phyloP scores from a whole-genome alignment of 1,140 invertebrate genomes.

The Pogonomyrmex californicus region DNA sequence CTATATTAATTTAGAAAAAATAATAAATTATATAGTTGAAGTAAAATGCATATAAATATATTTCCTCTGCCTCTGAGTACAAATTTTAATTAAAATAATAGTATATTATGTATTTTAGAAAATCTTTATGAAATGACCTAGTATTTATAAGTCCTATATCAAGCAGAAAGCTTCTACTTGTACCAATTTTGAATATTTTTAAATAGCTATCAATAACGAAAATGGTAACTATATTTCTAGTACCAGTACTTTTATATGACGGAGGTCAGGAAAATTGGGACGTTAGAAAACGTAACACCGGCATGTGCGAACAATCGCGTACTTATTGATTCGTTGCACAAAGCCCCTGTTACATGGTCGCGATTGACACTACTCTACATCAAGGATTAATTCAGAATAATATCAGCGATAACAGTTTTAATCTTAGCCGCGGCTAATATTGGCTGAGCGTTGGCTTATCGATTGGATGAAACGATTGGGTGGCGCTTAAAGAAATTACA shows the following conservation, averaged over 20 bases:
- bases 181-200: conserved; percentile 28
- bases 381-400: conserved; percentile 71
- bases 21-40: background rate
- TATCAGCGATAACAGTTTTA: conserved; percentile 72
- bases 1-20: background rate
- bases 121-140: background rate
- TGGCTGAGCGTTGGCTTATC: conserved; percentile 62
- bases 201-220: conserved; percentile 31
- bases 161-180: conserved; percentile 14
- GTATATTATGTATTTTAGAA: background rate
- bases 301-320: conserved; percentile 34
- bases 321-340: conserved; percentile 53
- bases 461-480: conserved; percentile 45
- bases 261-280: conserved; percentile 60
- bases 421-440: conserved; percentile 74
- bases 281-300: conserved; percentile 55
- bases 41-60: background rate
- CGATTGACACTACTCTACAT: conserved; percentile 46
- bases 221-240: conserved; percentile 43
- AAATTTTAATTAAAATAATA: conserved; percentile 10
- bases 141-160: background rate
- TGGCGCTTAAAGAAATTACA: conserved; percentile 61
- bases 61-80: too few species aligned
- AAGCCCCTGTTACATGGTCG: conserved; percentile 26
- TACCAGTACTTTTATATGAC: conserved; percentile 34